Base-by-base conservation (phyloP, 2,113 vertebrate species). In the Todiramphus saurophagus region DNA sequence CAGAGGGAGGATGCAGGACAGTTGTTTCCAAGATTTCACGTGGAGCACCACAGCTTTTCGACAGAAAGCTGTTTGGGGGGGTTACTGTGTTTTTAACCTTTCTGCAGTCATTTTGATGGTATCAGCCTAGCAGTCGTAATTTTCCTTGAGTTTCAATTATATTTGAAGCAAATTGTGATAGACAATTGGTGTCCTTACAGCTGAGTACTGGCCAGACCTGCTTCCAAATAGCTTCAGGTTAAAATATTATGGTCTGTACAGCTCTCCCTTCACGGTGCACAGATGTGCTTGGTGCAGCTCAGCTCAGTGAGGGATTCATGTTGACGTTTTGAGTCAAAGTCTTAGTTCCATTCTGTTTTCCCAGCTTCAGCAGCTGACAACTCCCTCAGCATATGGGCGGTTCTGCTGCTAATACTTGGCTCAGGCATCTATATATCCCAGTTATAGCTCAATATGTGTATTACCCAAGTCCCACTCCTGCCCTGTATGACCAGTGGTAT, bases 351-450 rank as follows among this genome's bases (percentile, higher is more conserved):
- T 55, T 89, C 76, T 76, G 28, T 76, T 96, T 91, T 82, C 17
- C 70, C 1, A 3, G 63, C 27, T 90, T 94, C 33, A 69, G 53
- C 84, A 74, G 64, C 78, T 92, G 91, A 92, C 68, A 69, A 64
- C 30, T 92, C 78, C 58, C 44, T 87, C 69, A 73, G 64, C 70
- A 90, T 83, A 87, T 56, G 39, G 53, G 83, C 7, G 6, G 59
- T 84, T 95, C 92, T 93, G 50, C 60, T 89, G 77, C 80, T 94
- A 87, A 90, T 84, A 9, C 39, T 89, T 92, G 89, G 62, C 83
- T 92, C 53, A 92, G 66, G 35, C 15, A 11, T 51, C 50, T 79
- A 35, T 28, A 66, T 24, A 79, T 69, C 55, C 64, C 53, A 69
- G 41, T 46, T 85, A 79, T 19, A 92, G 55, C 62, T 92, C 66